phyloP scores from a whole-genome alignment of 92 coral and sea anemone genomes.

The Porites cylindrica region DNA sequence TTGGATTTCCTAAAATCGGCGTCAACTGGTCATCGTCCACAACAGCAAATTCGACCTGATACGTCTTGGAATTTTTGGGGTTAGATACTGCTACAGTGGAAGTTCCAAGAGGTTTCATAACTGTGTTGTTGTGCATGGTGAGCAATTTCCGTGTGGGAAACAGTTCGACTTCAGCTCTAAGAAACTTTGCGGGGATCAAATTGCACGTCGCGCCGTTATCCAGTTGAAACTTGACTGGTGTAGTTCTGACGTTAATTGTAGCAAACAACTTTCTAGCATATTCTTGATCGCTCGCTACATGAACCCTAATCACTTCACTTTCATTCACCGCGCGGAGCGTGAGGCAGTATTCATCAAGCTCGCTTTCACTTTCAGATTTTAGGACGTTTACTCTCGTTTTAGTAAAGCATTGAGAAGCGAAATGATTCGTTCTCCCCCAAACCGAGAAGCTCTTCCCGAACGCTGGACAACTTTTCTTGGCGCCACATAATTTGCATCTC shows the following conservation, averaged over 20 bases:
- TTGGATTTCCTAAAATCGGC: constrained; percentile 51
- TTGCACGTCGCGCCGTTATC: constrained; percentile 68
- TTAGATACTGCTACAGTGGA: constrained; percentile 41
- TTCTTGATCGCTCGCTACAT: constrained; percentile 21
- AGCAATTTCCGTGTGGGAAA: constrained; percentile 36
- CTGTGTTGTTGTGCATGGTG: constrained; percentile 57
- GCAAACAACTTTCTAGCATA: constrained; percentile 33
- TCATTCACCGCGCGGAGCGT: constrained; percentile 30
- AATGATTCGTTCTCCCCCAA: not conserved
- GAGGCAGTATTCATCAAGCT: constrained; percentile 37
- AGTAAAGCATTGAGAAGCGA: too few species aligned
- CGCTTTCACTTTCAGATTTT: not conserved
- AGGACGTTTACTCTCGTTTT: not conserved
- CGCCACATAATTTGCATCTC: too few species aligned
- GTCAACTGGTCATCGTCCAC: constrained; percentile 20
- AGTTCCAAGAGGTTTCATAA: constrained; percentile 44
- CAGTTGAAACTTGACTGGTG: constrained; percentile 55
- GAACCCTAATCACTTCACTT: constrained; percentile 29
- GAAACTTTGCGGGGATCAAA: constrained; percentile 43
- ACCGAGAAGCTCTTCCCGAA: not conserved
- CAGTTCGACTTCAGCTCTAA: constrained; percentile 31
- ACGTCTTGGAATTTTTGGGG: constrained; percentile 54
- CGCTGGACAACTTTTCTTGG: too few species aligned
- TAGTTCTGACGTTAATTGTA: constrained; percentile 47
- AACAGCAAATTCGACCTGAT: constrained; percentile 53